Evolutionary conservation across 2,888 invertebrate genomes (phyloP).

Genomic region (Esperia sulphurella): DNA sequence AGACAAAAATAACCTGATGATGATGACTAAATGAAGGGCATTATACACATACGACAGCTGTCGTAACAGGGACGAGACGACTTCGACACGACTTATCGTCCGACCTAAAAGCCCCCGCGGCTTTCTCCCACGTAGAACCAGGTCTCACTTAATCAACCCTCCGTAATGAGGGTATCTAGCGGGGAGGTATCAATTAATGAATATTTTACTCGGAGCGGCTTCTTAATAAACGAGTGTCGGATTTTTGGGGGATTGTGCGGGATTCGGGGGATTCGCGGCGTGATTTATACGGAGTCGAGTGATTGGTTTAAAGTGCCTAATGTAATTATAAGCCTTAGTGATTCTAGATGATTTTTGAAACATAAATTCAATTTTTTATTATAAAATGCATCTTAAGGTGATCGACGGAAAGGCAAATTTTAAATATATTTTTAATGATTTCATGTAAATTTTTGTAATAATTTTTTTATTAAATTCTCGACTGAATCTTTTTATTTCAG

Average conservation of each 20-base stretch:
- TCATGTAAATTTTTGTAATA: no score
- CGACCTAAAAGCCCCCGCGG: conserved; percentile 25
- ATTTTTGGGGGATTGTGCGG: conserved; percentile 58
- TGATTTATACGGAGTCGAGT: conserved; percentile 53
- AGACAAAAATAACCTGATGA: no score
- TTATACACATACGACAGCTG: no score
- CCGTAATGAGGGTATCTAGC: conserved; percentile 67
- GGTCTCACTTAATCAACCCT: conserved; percentile 72
- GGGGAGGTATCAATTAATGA: conserved; percentile 75
- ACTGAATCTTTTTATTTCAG: no score
- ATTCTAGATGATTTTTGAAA: not conserved
- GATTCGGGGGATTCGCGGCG: conserved; percentile 19
- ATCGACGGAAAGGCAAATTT: no score
- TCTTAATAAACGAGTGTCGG: conserved; percentile 74
- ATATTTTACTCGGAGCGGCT: conserved; percentile 63
- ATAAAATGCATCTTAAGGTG: no score
- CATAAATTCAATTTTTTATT: no score
- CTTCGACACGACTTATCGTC: conserved; percentile 13
- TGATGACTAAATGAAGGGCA: no score
- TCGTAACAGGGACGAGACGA: not conserved
- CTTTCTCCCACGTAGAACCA: conserved; percentile 56
- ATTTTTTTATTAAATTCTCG: no score
- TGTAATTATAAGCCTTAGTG: not conserved
- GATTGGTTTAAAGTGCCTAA: conserved; percentile 51
- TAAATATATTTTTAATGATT: no score